These are phyloP conservation scores for Pantherophis vulpinus DNA, from an alignment of 2,797 vertebrate species.

Conservation along the genomic window DNA sequence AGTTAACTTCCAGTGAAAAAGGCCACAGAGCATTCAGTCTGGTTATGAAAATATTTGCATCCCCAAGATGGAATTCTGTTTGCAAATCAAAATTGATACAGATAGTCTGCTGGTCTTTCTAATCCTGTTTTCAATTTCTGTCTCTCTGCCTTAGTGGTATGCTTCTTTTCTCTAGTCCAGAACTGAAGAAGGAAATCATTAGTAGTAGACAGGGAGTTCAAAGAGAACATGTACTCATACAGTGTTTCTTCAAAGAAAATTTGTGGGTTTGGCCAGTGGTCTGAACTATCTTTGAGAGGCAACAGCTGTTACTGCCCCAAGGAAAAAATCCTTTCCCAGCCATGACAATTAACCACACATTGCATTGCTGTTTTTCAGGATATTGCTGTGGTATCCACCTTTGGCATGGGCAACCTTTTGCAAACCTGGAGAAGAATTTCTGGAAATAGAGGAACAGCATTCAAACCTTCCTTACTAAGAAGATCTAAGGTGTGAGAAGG, in stretches of 20 bases:
- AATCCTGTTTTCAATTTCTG: background rate
- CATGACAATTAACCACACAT: background rate
- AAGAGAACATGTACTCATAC: background rate
- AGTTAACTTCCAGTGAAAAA: background rate
- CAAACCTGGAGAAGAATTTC: constrained; percentile 64
- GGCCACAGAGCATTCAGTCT: background rate
- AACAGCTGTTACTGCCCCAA: background rate
- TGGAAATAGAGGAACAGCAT: constrained; percentile 65
- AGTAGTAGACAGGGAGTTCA: background rate
- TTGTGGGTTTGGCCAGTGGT: background rate
- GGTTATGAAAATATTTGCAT: background rate
- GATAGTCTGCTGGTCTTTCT: background rate
- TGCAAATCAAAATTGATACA: background rate
- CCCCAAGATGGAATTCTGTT: background rate
- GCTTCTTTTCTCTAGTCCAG: background rate
- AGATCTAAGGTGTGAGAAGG: constrained; percentile 7
- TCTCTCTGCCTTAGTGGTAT: background rate
- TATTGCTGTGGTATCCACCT: constrained; percentile 49
- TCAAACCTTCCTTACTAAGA: constrained; percentile 48
- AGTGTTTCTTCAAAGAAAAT: background rate
- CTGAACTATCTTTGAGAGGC: background rate
- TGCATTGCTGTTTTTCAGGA: constrained; percentile 62
- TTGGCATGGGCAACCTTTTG: constrained; percentile 83
- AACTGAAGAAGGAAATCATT: background rate
- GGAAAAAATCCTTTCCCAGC: background rate